A percentile compares a stretch with the other conserved stretches of the same genome.
phyloP scores from a whole-genome alignment of 2,797 vertebrate genomes.

The Brotogeris chrysoptera region DNA sequence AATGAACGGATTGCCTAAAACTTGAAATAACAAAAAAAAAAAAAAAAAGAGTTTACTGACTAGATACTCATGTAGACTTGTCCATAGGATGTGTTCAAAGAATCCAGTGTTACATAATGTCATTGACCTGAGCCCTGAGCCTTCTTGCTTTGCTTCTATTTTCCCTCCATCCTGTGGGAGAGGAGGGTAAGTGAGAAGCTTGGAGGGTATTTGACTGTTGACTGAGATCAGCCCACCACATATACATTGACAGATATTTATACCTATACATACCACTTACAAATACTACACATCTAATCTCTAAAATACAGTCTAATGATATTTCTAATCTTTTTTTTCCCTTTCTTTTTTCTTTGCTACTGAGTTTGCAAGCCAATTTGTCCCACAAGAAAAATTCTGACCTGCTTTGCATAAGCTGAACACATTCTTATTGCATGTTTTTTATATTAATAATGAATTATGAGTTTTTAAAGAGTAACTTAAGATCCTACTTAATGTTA shows the following conservation, averaged over 20 bases:
- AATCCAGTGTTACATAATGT: not conserved
- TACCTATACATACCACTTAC: not conserved
- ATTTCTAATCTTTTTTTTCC: not conserved
- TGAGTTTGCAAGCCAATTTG: not conserved
- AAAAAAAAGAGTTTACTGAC: not conserved
- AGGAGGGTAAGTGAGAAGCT: not conserved
- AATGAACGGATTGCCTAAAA: not conserved
- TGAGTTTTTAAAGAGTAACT: not conserved
- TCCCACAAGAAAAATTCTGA: not conserved
- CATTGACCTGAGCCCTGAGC: not conserved
- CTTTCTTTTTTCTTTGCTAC: not conserved
- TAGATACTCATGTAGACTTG: not conserved
- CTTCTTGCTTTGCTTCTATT: not conserved
- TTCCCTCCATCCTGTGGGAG: not conserved
- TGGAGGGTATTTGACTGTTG: not conserved
- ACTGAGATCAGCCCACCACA: not conserved
- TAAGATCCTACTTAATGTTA: not conserved
- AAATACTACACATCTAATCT: not conserved
- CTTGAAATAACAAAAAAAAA: not conserved
- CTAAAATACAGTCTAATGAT: not conserved
- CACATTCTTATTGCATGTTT: rapidly evolving
- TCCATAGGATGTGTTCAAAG: not conserved
- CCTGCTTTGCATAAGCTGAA: not conserved
- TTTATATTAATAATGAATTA: not conserved
- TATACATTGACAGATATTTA: not conserved